Conservation (phyloP, 2,888 invertebrate species). For the Perithous albicinctus region DNA sequence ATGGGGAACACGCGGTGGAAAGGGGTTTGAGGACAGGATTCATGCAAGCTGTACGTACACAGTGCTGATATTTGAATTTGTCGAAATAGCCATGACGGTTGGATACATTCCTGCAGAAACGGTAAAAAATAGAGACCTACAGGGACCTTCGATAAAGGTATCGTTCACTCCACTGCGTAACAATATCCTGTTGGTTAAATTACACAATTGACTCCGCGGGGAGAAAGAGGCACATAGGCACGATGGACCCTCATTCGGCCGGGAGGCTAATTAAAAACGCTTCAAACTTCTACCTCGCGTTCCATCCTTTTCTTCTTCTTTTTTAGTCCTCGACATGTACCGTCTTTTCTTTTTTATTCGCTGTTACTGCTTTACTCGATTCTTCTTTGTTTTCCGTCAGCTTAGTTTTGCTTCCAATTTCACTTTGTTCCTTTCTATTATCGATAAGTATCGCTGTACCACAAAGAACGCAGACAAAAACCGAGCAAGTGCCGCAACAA, state of each 20-base stretch:
- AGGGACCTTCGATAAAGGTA: constrained; percentile 49
- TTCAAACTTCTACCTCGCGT: constrained; percentile 58
- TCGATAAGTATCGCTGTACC: constrained; percentile 57
- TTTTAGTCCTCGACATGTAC: constrained; percentile 12
- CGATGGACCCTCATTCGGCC: constrained; percentile 67
- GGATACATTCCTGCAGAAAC: constrained; percentile 3
- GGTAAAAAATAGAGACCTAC: constrained; percentile 3
- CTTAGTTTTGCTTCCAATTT: constrained; percentile 64
- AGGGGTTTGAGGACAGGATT: not conserved
- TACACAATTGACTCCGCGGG: constrained; percentile 57
- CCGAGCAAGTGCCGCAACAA: constrained; percentile 9
- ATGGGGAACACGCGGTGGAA: constrained; percentile 10
- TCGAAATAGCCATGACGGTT: constrained; percentile 10
- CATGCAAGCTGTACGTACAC: constrained; percentile 5
- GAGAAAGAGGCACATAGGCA: constrained; percentile 46
- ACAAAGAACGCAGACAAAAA: constrained; percentile 27
- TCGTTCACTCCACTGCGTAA: constrained; percentile 53
- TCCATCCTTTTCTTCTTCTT: constrained; percentile 53
- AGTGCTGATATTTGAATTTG: constrained; percentile 47
- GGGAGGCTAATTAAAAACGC: constrained; percentile 72
- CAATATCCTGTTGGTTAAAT: constrained; percentile 69
- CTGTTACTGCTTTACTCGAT: constrained; percentile 33
- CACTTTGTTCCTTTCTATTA: constrained; percentile 54
- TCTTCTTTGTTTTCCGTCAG: constrained; percentile 54
- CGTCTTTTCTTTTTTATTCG: constrained; percentile 34